A percentile compares a stretch with the other conserved stretches of the same genome.
Conservation (phyloP, 2,888 invertebrate species). For the Rhopalosiphum nymphaeae region DNA sequence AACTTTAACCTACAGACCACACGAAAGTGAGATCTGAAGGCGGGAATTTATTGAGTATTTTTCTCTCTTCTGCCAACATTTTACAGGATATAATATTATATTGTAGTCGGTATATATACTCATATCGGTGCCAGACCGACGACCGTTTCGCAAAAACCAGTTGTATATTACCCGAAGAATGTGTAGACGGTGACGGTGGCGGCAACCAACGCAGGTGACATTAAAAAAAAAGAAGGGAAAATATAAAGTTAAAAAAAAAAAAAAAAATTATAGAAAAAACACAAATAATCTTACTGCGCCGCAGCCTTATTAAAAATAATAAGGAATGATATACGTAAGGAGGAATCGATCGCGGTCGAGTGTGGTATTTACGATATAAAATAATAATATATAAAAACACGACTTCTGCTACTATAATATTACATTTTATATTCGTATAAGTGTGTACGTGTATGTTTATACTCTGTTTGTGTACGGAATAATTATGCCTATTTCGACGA, state of each 20-base stretch:
- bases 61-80: neutral
- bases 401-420: neutral
- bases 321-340: neutral
- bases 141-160: slow-evolving; percentile 36
- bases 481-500: slow-evolving; percentile 34
- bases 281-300: neutral
- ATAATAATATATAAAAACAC: neutral
- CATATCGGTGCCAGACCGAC: neutral
- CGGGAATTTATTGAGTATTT: slow-evolving; percentile 12
- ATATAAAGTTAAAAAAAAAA: slow-evolving; percentile 4
- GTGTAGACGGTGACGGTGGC: neutral
- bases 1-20: neutral
- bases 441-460: neutral
- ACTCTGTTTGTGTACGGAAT: slow-evolving; percentile 26
- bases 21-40: slow-evolving; percentile 1
- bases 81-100: neutral
- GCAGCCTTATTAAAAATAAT: slow-evolving; percentile 53
- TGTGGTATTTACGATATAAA: neutral
- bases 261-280: neutral
- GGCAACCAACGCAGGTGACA: neutral
- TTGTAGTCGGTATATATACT: neutral
- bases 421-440: neutral
- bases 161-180: slow-evolving; percentile 34
- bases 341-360: slow-evolving; percentile 21
- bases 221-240: slow-evolving; percentile 36